Base-by-base conservation (phyloP, 1,140 invertebrate genomes). In the Calephelis nemesis region DNA sequence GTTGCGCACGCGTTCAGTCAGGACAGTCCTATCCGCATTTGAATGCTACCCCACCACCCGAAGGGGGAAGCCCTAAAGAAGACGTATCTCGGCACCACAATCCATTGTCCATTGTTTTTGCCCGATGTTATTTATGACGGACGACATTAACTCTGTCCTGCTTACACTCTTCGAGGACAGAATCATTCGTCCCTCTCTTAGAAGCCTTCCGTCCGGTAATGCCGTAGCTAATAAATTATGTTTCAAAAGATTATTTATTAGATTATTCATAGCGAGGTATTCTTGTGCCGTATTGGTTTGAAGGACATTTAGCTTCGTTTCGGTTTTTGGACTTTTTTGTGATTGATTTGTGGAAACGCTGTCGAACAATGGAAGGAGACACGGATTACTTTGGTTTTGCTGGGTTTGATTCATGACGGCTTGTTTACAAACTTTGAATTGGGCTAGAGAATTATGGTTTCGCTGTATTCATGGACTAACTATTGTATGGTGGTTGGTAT, bases 51-150 rank as follows among this genome's bases (percentile, higher is more conserved):
- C 69, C 63, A 67, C 65, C 72, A 63, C 68, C 12, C 58, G 70
- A 67, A 66, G 70, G 72, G 77, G 77, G 77, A 72, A 75, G 71
- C 62, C 75, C 85, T 87, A 89, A 89, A 89, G 87, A 89, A 90
- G 87, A 89, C 87, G 85, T 89, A 91, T 88, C 87, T 87, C 86
- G 77, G 78, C 82, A 83, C 84, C 86, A 81, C 79, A 76, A 88
- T 81, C 87, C 84, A 91, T 91, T 91, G 88, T 91, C 87, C 88
- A 91, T 91, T 91, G 88, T 91, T 91, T 91, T 91, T 89, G 83
- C 83, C 74, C 74, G 77, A 78, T 79, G 83, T 89, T 87, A 91
- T 91, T 91, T 91, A 91, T 91, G 88, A 89, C 85, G 81, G 80
- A 84, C 84, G 83, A 86, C 84, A 82, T 73, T 82, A 70, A 69